Evolutionary conservation across 92 coral and sea anemone species (phyloP), one percentile per base, ranked within the genome.

Genomic region (Parazoanthus atlanticus): DNA sequence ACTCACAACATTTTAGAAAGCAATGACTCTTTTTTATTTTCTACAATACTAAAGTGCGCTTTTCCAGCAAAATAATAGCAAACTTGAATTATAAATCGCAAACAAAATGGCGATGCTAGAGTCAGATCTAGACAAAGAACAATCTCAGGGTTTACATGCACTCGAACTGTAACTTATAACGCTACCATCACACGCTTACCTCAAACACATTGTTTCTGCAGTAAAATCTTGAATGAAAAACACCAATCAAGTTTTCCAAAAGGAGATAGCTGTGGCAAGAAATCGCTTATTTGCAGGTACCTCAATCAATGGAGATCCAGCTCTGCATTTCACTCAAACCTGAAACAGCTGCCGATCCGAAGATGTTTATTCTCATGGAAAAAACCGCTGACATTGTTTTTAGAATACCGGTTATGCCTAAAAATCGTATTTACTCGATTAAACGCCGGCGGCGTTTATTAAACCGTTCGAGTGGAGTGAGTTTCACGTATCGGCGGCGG

Each of bases 41-140:
- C 8, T 66, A 33, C 75, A 34, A 38, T n/a, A 25, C 23, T 12
- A 25, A 64, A 82, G 32, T 19, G 19, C 15, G 25, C 54, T 38
- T 36, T 34, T 66, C 23, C 36, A 66, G 23, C 31, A 64, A 82
- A 69, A n/a, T 66, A 82, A 66, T 66, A 64, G 40, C 86, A 21
- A 9, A 82, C 30, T 65, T 36, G 46, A 66, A 82, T 16, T 64
- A 23, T 33, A 25, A 15, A 82, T 41, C 32, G 75, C 86, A 82
- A 82, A 82, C 72, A 82, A 82, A 82, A 82, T 82, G 86, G 86
- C 86, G 86, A 82, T 46, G 66, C 65, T 1, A n/a, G 36, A 32
- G 26, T 19, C 29, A 61, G 74, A 61, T 8, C 16, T n/a, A 7
- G 36, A 26, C 41, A 52, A 56, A 56, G 66, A 46, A 28, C 84